These are phyloP conservation scores for Lordiphosa stackelbergi DNA, from an alignment of 1,140 invertebrate species.

Conservation along the genomic window DNA sequence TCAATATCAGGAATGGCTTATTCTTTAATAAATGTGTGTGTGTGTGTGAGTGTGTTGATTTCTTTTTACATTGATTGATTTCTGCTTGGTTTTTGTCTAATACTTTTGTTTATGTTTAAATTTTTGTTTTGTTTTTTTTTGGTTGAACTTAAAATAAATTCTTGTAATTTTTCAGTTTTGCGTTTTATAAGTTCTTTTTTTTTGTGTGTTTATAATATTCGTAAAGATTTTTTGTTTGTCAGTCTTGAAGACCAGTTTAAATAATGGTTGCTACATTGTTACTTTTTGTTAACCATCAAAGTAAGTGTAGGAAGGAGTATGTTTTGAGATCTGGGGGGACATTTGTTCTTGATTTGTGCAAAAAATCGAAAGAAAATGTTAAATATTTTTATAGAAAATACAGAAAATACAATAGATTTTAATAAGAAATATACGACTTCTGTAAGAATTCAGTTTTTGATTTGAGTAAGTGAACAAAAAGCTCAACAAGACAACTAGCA, in stretches of 20 bases:
- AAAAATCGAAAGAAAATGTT: not conserved
- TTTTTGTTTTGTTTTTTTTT: constrained; percentile 4
- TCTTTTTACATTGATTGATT: constrained; percentile 41
- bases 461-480: too few species aligned
- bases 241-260: constrained; percentile 68
- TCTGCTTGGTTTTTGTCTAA: constrained; percentile 12
- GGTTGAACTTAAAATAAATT: constrained; percentile 12
- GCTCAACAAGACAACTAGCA: too few species aligned
- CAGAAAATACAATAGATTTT: too few species aligned
- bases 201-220: constrained; percentile 46
- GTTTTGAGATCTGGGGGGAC: not conserved
- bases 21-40: constrained; percentile 37
- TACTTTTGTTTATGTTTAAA: constrained; percentile 26
- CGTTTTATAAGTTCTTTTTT: constrained; percentile 27
- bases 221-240: constrained; percentile 42
- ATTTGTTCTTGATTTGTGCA: not conserved
- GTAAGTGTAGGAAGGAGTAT: constrained; percentile 29
- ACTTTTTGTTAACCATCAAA: constrained; percentile 13
- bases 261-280: constrained; percentile 20
- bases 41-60: constrained; percentile 12
- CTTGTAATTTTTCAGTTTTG: constrained; percentile 21
- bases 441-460: too few species aligned
- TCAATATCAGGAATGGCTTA: constrained; percentile 68
- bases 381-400: too few species aligned
- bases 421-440: too few species aligned